phyloP scores from a whole-genome alignment of 2,113 vertebrate genomes.

The Heteronetta atricapilla region DNA sequence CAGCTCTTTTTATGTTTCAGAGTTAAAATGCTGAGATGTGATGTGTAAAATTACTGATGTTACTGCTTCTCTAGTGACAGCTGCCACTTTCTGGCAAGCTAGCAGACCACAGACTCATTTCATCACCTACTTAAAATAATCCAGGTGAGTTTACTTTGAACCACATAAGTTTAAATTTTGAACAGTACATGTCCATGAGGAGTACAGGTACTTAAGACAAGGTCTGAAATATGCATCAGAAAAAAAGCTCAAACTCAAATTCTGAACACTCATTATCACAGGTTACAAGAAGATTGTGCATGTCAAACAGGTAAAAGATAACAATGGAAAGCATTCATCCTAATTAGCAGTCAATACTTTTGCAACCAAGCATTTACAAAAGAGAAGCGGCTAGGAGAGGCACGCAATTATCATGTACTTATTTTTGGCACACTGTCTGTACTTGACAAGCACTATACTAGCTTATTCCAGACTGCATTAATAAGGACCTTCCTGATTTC shows the following conservation, averaged over 20 bases:
- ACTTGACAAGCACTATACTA: background rate
- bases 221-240: fast-evolving
- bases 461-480: background rate
- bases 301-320: background rate
- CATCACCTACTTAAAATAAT: background rate
- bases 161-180: background rate
- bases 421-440: background rate
- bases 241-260: background rate
- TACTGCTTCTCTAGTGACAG: background rate
- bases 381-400: background rate
- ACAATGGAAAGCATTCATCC: background rate
- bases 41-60: background rate
- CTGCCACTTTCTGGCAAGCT: background rate
- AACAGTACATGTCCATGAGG: background rate
- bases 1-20: background rate
- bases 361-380: background rate
- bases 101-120: background rate
- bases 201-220: background rate
- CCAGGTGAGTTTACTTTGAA: background rate
- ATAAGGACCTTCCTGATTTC: background rate
- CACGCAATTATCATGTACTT: background rate
- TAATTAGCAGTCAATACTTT: background rate
- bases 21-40: background rate
- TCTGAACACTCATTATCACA: background rate
- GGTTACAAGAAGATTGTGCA: background rate